These are phyloP conservation scores for Nasua narica DNA, from an alignment of 2,797 vertebrate genomes.

Conservation along the genomic window DNA sequence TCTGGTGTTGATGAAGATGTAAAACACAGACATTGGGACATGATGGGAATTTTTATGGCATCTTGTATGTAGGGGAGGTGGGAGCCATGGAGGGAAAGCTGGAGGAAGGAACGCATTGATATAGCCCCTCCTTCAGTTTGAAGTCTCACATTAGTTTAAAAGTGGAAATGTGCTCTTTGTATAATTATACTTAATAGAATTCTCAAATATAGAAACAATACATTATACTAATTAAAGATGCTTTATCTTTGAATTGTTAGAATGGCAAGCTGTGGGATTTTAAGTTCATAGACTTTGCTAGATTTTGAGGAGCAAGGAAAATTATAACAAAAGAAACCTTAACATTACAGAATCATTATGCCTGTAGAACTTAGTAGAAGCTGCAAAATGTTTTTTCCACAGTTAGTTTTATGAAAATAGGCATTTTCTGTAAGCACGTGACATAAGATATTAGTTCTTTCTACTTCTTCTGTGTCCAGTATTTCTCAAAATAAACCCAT, in stretches of 20 bases:
- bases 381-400: background rate
- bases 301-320: background rate
- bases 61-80: background rate
- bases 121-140: background rate
- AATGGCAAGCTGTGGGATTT: background rate
- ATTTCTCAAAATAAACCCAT: conserved; percentile 59
- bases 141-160: background rate
- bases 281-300: conserved; percentile 8
- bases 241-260: conserved; percentile 14
- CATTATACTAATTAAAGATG: background rate
- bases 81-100: background rate
- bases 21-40: background rate
- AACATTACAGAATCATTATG: background rate
- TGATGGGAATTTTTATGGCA: background rate
- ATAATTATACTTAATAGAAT: background rate
- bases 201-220: background rate
- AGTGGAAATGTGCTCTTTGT: background rate
- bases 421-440: background rate
- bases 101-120: background rate
- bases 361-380: conserved; percentile 29
- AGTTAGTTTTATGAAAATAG: conserved; percentile 34
- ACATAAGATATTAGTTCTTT: conserved; percentile 44
- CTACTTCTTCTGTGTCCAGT: background rate
- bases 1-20: background rate
- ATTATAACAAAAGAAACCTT: conserved; percentile 8